Base-by-base conservation (phyloP, 2,797 vertebrate genomes). In the Channa striata region DNA sequence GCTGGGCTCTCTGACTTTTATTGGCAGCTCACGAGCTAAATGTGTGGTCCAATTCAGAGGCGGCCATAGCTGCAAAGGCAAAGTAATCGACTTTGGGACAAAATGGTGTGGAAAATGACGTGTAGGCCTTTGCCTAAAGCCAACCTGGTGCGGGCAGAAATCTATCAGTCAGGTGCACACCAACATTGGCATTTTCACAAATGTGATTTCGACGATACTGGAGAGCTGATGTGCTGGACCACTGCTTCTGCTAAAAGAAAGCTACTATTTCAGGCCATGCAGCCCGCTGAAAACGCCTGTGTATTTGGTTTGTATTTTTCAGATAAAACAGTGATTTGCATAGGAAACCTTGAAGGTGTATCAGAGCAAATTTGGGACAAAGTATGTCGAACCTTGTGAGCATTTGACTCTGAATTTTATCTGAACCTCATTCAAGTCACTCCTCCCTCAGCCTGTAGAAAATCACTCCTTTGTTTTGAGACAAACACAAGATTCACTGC, bases 21-120 rank as follows among this genome's bases (percentile, higher is more conserved):
- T 86, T 89, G 87, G 87, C 87, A 85, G 86, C 83, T 87, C 59
- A 74, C 23, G 57, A 86, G 86, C 79, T 85, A 90, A 90, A 88
- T 86, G 77, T 76, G 87, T 48, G 79, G 76, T 84, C 85, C 85
- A 82, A 88, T 86, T 87, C 85, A 70, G 80, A 87, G 74, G 80
- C 81, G 25, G 77, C 85, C 86, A 78, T 81, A 13, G 84, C 85
- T 78, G 83, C 83, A 54, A 72, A 79, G 80, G 85, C 80, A 77
- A 64, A 62, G 82, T 85, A 91, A 91, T 91, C 81, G 88, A 90
- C 88, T 92, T 90, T 82, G 82, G 86, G 85, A 88, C 91, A 89
- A 89, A 91, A 89, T 87, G 89, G 87, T 81, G 85, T 87, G 87
- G 88, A 90, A 90, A 91, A 91, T 85, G 85, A 86, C 76, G 59